These are phyloP conservation scores for Sciurus niger DNA, from an alignment of 2,113 vertebrate genomes.

Conservation along the genomic window DNA sequence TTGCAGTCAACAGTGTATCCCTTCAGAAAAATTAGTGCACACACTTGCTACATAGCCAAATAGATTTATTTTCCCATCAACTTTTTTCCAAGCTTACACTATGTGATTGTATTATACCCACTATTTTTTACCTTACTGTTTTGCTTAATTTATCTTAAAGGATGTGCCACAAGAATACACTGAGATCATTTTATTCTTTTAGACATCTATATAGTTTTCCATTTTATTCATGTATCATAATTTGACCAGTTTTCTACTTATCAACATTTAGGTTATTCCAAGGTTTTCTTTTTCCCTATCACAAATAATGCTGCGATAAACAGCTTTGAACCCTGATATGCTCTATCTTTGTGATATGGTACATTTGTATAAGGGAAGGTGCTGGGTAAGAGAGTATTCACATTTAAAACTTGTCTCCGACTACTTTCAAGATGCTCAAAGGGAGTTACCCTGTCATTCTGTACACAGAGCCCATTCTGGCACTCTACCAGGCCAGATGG, in stretches of 20 bases:
- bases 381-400: not conserved
- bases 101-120: not conserved
- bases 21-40: not conserved
- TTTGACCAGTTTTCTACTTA: not conserved
- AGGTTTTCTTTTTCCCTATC: not conserved
- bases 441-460: not conserved
- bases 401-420: not conserved
- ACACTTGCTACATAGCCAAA: not conserved
- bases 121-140: not conserved
- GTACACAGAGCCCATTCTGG: not conserved
- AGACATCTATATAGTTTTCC: not conserved
- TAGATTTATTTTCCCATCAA: not conserved
- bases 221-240: not conserved
- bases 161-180: not conserved
- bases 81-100: not conserved
- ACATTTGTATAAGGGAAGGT: not conserved
- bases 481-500: not conserved
- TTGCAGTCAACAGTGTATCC: not conserved
- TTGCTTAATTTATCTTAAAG: conserved; percentile 2
- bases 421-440: not conserved
- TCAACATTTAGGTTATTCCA: not conserved
- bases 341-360: no score
- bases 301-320: not conserved
- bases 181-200: not conserved
- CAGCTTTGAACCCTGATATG: not conserved